These are phyloP conservation scores for Gonatopus flavifemur DNA, from an alignment of 1,140 invertebrate species.

Conservation along the genomic window DNA sequence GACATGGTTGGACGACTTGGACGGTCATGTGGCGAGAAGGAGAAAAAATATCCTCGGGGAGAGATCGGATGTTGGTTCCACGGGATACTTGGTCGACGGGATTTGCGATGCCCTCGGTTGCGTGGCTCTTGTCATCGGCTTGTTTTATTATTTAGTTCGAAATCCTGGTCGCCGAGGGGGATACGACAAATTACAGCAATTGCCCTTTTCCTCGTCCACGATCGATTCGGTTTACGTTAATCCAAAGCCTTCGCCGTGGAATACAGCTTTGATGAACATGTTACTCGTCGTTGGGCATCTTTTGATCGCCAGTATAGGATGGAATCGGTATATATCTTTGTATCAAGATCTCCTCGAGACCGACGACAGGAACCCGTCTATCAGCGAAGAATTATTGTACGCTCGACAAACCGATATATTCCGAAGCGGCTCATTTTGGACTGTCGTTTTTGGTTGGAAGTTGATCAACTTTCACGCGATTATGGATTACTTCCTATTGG, in stretches of 20 bases:
- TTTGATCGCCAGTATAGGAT: conserved; percentile 70
- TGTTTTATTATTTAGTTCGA: conserved; percentile 66
- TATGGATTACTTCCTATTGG: conserved; percentile 72
- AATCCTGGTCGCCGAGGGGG: conserved; percentile 67
- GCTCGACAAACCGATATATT: conserved; percentile 46
- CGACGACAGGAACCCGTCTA: conserved; percentile 52
- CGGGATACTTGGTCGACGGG: conserved; percentile 74
- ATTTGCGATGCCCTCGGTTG: conserved; percentile 75
- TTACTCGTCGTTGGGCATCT: conserved; percentile 70
- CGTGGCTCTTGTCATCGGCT: conserved; percentile 66
- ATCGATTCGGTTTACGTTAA: conserved; percentile 8
- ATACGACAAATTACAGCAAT: conserved; percentile 63
- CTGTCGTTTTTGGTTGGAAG: conserved; percentile 75
- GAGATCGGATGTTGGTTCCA: conserved; percentile 69
- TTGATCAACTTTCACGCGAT: conserved; percentile 78
- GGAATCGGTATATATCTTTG: conserved; percentile 79
- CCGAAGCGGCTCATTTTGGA: conserved; percentile 70
- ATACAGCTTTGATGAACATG: conserved; percentile 59
- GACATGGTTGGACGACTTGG: conserved; percentile 77
- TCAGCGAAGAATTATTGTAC: conserved; percentile 58
- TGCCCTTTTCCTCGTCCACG: conserved; percentile 2
- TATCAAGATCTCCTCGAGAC: conserved; percentile 76
- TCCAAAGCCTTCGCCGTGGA: conserved; percentile 6
- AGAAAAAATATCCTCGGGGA: conserved; percentile 70
- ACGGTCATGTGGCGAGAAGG: conserved; percentile 75